Conservation (phyloP, 2,797 vertebrate species). For the Helicolenus hilgendorfi region DNA sequence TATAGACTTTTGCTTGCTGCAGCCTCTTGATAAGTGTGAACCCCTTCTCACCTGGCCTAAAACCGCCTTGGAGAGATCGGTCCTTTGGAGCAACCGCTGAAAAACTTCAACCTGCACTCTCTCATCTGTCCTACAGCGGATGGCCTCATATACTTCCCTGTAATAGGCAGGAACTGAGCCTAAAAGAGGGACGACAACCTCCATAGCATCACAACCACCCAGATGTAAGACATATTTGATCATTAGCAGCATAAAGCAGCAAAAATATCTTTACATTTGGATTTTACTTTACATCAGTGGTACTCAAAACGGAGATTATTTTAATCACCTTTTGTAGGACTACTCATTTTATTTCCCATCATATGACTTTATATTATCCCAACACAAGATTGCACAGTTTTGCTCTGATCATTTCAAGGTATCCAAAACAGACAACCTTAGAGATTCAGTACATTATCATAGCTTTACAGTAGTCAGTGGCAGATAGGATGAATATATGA, state of each 20-base stretch:
- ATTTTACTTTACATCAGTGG: neutral
- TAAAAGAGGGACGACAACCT: slow-evolving; percentile 73
- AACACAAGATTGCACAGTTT: neutral
- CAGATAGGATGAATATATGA: neutral
- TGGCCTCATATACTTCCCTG: slow-evolving; percentile 90
- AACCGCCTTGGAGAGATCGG: slow-evolving; percentile 80
- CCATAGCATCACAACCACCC: slow-evolving; percentile 20
- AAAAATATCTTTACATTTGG: neutral
- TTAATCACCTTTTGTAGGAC: neutral
- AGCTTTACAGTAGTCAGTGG: neutral
- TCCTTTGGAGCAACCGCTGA: slow-evolving; percentile 87
- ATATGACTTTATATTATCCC: slow-evolving; percentile 30
- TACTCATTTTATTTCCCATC: neutral
- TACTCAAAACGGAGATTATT: neutral
- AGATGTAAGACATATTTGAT: neutral
- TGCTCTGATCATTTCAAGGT: neutral
- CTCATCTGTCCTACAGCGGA: slow-evolving; percentile 88
- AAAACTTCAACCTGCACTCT: slow-evolving; percentile 88
- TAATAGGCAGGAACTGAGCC: slow-evolving; percentile 92
- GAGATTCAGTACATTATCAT: neutral
- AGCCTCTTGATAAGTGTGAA: neutral
- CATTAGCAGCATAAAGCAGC: neutral
- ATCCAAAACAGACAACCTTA: neutral
- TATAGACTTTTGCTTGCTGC: neutral
- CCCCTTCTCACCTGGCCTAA: slow-evolving; percentile 85